Evolutionary conservation across 2,797 vertebrate genomes (phyloP).

Genomic region (Crax fasciolata): DNA sequence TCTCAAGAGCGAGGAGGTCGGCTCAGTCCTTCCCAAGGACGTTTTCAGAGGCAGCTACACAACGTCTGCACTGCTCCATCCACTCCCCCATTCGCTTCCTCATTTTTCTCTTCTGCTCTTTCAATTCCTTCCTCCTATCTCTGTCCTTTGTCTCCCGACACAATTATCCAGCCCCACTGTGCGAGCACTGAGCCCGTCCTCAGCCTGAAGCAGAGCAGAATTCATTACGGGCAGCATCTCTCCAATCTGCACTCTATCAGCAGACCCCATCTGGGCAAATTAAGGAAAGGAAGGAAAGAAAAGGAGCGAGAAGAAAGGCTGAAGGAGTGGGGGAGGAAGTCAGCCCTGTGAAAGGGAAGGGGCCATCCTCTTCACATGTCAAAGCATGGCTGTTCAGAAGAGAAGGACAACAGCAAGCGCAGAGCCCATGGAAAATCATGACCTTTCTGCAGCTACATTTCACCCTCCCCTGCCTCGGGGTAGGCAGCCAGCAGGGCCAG

Average conservation of each 20-base stretch:
- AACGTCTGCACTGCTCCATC: not conserved
- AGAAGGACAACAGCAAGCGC: not conserved
- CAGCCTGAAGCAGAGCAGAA: not conserved
- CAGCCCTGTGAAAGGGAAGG: not conserved
- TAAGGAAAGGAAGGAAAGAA: not conserved
- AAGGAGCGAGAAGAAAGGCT: not conserved
- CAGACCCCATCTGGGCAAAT: constrained; percentile 24
- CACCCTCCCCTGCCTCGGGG: not conserved
- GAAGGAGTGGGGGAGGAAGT: not conserved
- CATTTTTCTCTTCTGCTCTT: not conserved
- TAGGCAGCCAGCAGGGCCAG: not conserved
- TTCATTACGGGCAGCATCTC: constrained; percentile 2
- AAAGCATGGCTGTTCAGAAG: not conserved
- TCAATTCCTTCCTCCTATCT: not conserved
- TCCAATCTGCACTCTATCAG: constrained; percentile 26
- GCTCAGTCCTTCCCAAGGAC: constrained; percentile 29
- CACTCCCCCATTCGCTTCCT: not conserved
- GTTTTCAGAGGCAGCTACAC: not conserved
- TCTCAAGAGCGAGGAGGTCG: not conserved
- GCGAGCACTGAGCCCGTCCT: not conserved
- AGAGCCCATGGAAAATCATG: not conserved
- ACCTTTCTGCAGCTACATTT: not conserved
- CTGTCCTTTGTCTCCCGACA: not conserved
- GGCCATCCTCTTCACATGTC: not conserved
- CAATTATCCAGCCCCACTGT: not conserved